Evolutionary conservation across 2,888 invertebrate genomes (phyloP).

Genomic region (Caenorhabditis sulstoni): DNA sequence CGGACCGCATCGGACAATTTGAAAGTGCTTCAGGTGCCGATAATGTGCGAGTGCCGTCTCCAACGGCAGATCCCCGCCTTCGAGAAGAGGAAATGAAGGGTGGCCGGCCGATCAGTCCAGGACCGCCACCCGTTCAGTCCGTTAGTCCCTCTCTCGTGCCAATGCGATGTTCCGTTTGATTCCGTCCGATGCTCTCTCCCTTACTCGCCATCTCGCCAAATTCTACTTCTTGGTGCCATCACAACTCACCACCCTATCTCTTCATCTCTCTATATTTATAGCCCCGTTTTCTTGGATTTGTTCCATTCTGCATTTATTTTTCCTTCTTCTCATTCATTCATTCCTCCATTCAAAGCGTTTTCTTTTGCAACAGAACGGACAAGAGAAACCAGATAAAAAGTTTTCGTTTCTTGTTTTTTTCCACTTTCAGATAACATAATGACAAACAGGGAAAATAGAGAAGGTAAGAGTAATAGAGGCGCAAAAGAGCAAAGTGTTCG

Average conservation of each 20-base stretch:
- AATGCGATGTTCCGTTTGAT: not conserved
- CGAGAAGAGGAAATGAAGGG: slow-evolving; percentile 33
- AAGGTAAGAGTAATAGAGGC: too few relatives aligned
- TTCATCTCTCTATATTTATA: not conserved
- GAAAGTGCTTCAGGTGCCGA: slow-evolving; percentile 64
- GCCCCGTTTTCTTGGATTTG: not conserved
- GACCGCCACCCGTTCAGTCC: not conserved
- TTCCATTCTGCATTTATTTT: not conserved
- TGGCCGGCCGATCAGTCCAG: not conserved
- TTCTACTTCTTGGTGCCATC: not conserved
- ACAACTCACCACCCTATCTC: not conserved
- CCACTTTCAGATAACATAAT: too few relatives aligned
- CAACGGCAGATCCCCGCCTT: slow-evolving; percentile 57
- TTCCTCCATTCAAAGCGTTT: not conserved
- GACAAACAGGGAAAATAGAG: too few relatives aligned
- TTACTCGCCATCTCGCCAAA: not conserved
- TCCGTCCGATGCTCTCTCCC: not conserved
- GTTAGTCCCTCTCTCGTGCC: not conserved
- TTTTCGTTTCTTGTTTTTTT: too few relatives aligned
- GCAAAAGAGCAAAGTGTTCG: too few relatives aligned
- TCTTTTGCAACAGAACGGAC: too few relatives aligned
- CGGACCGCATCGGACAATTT: not conserved
- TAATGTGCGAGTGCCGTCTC: slow-evolving; percentile 74
- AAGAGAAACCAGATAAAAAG: too few relatives aligned
- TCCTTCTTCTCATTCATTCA: not conserved